Base-by-base conservation (phyloP, 2,888 invertebrate species). In the Folsomia manolachei region DNA sequence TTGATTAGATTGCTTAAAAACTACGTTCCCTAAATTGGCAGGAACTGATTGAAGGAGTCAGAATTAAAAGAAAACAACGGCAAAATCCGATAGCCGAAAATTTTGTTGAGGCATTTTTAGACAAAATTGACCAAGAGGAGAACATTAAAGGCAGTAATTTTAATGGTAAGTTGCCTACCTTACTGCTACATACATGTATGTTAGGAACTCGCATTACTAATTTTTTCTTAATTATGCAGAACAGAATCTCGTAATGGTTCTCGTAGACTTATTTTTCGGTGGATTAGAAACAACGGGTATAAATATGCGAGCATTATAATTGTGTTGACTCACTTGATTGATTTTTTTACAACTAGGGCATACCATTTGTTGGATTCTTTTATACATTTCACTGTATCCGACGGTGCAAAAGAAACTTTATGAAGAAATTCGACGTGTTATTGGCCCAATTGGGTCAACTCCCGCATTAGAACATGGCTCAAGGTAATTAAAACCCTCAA, bases 51-150 rank as follows among this genome's bases (percentile, higher is more conserved):
- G 67, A 56, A 26, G 25, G 19, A 18, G 56, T n/a, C 18, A 53
- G 19, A 21, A 11, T 4, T 11, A n/a, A 27, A 4, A 39, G 51
- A 39, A 11, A 39, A 11, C 14, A 1, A 2, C 19, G 62, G n/a
- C 23, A 4, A 4, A 26, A 67, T 27, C 21, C 11, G 1, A 19
- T 24, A 2, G 52, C 67, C n/a, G 21, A 67, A 24, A 67, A 53
- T 26, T 67, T 67, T 67, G 26, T 67, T 25, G 67, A 67, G 19
- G 26, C 26, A 23, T 67, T 67, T 24, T 67, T 67, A 27, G 56
- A 60, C 25, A 56, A 53, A 67, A 67, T 67, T 26, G 60, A 24
- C 11, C 53, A 60, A 2, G 27, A 67, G 18, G 52, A 4, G 1
- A 56, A 7, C 1, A 53, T 56, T 60, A 25, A 51, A 21, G 9